These are phyloP conservation scores for Bathynomus jamesi DNA, from an alignment of 1,140 invertebrate genomes.

Conservation along the genomic window DNA sequence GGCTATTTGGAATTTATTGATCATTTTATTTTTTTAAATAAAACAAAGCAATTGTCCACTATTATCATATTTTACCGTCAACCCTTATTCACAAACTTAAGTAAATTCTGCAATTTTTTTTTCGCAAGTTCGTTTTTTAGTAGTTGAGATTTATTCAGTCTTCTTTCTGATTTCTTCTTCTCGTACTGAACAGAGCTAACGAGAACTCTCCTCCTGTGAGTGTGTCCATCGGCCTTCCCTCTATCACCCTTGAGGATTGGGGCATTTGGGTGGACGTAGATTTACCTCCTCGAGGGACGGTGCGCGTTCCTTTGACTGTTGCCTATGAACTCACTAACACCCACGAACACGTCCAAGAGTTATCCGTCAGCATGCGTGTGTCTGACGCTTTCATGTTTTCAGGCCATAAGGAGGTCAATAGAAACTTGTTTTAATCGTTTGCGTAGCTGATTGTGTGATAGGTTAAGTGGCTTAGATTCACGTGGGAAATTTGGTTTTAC, in stretches of 20 bases:
- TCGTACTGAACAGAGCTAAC: too few species aligned
- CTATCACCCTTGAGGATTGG: constrained; percentile 51
- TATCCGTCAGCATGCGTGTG: constrained; percentile 66
- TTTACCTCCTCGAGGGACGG: constrained; percentile 63
- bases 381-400: constrained; percentile 83
- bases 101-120: too few species aligned
- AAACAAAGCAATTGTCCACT: too few species aligned
- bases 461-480: too few species aligned
- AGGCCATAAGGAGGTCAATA: constrained; percentile 70
- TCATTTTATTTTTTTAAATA: too few species aligned
- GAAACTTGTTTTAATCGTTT: background rate
- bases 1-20: too few species aligned
- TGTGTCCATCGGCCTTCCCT: constrained; percentile 44
- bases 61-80: too few species aligned
- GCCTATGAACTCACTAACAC: constrained; percentile 65
- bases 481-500: too few species aligned
- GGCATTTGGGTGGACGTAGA: constrained; percentile 62
- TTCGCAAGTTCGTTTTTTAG: too few species aligned
- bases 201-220: constrained; percentile 39
- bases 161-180: too few species aligned
- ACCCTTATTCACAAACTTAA: too few species aligned
- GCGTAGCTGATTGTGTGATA: constrained; percentile 1
- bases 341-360: constrained; percentile 59
- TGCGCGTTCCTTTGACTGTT: constrained; percentile 53
- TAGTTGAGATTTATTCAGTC: too few species aligned